Base-by-base conservation (phyloP, 2,113 vertebrate genomes). In the Falco punctatus region DNA sequence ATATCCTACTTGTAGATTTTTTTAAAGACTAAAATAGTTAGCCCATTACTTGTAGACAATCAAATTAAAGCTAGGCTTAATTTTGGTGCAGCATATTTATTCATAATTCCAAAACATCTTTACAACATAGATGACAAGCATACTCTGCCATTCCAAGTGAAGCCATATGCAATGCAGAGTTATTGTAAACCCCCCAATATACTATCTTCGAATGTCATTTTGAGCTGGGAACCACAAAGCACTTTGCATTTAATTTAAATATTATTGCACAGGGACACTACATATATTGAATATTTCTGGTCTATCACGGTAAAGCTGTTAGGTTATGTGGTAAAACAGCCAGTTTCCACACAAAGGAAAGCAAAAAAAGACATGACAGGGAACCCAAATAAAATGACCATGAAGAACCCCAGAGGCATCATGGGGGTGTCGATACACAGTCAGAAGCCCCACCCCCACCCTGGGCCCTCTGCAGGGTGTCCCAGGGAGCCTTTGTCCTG, bases 401-500 rank as follows among this genome's bases (percentile, higher is more conserved):
- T 15, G 18, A 89, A 55, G 6, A 16, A 40, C 5, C 2, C 12
- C 6, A 46, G 44, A 71, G 20, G 21, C 5, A 58, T 1, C 4
- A 23, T 1, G 11, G 11, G 3, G 8, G 1, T 32, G 2, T n/a
- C 42, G 14, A 33, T 30, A 66, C 3, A 4, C 11, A 24, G 2
- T 2, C 3, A 66, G 20, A 38, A 42, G 2, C 26, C 12, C 5
- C 11, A 78, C 16, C 0, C 6, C 1, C 2, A 24, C 4, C 8
- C 11, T 27, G 54, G 2, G 6, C 16, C 1, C 4, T 35, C 18
- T 3, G 5, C 5, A 28, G 3, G 4, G 15, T 38, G 18, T 51
- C 5, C 5, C 9, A 51, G 28, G 6, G 18, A 87, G 0, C 13
- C 1, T 66, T 30, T 5, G 0, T 3, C 23, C 8, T 0, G 1